Evolutionary conservation across 2,797 vertebrate genomes (phyloP), one percentile per base, ranked within the genome.

Genomic region (Pteronotus mesoamericanus): DNA sequence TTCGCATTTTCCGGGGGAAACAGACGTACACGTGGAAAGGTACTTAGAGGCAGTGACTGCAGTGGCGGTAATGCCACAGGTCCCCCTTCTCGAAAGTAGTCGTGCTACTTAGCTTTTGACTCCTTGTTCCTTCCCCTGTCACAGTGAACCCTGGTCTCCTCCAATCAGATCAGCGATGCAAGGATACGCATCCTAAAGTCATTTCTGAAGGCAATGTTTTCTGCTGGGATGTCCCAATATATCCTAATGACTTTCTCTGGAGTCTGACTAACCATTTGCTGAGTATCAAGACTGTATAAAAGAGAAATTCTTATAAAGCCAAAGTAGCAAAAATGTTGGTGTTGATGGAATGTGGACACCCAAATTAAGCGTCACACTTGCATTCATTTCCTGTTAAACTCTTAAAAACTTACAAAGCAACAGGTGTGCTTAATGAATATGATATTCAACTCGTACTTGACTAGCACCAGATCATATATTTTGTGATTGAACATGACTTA

Each of bases 111-210:
- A 19, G 39, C 85, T 93, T 71, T 96, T 97, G 97, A 97, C 97
- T 97, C 96, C 97, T 97, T 88, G 83, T 92, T 89, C 96, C 97
- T 98, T 95, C 87, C 95, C 82, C 98, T 98, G 98, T 99, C 99
- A 99, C 99, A 99, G 99, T 99, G 99, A 99, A 99, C 98, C 98
- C 98, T 98, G 99, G 99, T 99, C 99, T 99, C 99, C 98, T 96
- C 98, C 98, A 98, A 97, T 98, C 98, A 98, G 96, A 89, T 95
- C 80, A 93, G 96, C 11, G 69, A 96, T 94, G 59, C 94, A 98
- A 98, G 85, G 95, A 98, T 96, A 95, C 94, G 64, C 88, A 80
- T 97, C 96, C 71, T 90, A 78, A 97, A 94, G 87, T 42, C 71
- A 91, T 94, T 95, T 96, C 96, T 95, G 85, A 96, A 95, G 80